Conservation (phyloP, 1,140 invertebrate genomes). For the Zelostemma sp. region DNA sequence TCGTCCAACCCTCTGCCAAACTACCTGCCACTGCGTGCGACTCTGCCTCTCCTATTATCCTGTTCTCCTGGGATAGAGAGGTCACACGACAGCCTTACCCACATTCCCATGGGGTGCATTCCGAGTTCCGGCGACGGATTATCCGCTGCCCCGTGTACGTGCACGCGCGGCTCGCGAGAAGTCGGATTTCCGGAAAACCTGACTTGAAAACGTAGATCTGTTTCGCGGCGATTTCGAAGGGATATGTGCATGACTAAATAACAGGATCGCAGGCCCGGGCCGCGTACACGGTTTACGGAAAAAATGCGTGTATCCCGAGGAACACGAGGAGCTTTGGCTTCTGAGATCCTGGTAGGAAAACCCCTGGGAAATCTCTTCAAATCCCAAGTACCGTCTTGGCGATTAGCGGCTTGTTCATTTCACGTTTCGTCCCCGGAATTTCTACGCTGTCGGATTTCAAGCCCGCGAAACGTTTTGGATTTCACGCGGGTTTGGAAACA, state of each 20-base stretch:
- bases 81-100: constrained; percentile 68
- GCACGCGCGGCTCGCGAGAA: constrained; percentile 3
- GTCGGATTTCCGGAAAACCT: constrained; percentile 47
- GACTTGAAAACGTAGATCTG: constrained; percentile 15
- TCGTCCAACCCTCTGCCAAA: constrained; percentile 18
- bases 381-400: constrained; percentile 30
- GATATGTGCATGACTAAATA: constrained; percentile 61
- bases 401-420: constrained; percentile 13
- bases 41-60: constrained; percentile 49
- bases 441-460: background rate
- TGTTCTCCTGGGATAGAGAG: constrained; percentile 69
- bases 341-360: constrained; percentile 55
- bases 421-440: background rate
- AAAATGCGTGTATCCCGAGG: constrained; percentile 16
- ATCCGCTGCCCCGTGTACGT: constrained; percentile 22
- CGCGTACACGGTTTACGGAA: constrained; percentile 11
- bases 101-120: constrained; percentile 62
- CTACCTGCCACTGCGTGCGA: constrained; percentile 31
- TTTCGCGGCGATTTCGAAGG: constrained; percentile 62
- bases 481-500: too few relatives aligned
- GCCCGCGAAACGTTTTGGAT: background rate
- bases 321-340: constrained; percentile 2
- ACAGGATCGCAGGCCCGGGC: constrained; percentile 56
- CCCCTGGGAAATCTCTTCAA: constrained; percentile 54
- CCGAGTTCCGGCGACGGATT: constrained; percentile 32